Evolutionary conservation across 2,797 vertebrate genomes (phyloP).

Genomic region (Molothrus ater): DNA sequence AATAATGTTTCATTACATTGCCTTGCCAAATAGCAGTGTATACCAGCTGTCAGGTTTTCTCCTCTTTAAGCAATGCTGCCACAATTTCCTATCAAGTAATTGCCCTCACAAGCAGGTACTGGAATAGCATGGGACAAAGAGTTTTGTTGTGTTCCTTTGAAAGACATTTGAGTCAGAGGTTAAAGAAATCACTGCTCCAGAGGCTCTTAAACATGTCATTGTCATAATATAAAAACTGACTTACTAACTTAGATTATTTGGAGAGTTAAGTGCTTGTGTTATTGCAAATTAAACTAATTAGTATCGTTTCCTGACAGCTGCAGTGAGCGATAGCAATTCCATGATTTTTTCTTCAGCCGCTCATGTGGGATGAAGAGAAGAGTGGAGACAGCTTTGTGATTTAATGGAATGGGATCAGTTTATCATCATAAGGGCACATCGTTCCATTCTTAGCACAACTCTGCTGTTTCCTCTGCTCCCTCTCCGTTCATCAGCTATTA

Average conservation of each 20-base stretch:
- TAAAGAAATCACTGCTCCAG: slow-evolving; percentile 73
- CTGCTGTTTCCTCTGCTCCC: slow-evolving; percentile 3
- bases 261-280: slow-evolving; percentile 82
- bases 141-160: slow-evolving; percentile 43
- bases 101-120: slow-evolving; percentile 53
- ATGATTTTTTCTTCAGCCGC: slow-evolving; percentile 70
- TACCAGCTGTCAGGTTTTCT: slow-evolving; percentile 1
- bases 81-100: slow-evolving; percentile 47
- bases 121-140: slow-evolving; percentile 43
- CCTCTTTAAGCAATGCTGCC: neutral
- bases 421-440: slow-evolving; percentile 66
- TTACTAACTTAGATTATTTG: slow-evolving; percentile 81
- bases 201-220: slow-evolving; percentile 72
- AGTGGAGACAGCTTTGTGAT: slow-evolving; percentile 72
- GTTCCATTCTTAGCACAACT: slow-evolving; percentile 47
- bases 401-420: slow-evolving; percentile 73
- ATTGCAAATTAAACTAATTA: slow-evolving; percentile 85
- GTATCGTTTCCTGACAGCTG: slow-evolving; percentile 82
- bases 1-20: neutral
- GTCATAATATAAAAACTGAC: slow-evolving; percentile 76
- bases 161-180: slow-evolving; percentile 74
- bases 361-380: slow-evolving; percentile 64
- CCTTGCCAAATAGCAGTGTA: neutral
- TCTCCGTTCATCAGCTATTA: slow-evolving; percentile 57
- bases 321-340: slow-evolving; percentile 77